A percentile compares a stretch with the other conserved stretches of the same genome.
Evolutionary conservation across 1,140 invertebrate species (phyloP).

Genomic region (Heliconius congener): DNA sequence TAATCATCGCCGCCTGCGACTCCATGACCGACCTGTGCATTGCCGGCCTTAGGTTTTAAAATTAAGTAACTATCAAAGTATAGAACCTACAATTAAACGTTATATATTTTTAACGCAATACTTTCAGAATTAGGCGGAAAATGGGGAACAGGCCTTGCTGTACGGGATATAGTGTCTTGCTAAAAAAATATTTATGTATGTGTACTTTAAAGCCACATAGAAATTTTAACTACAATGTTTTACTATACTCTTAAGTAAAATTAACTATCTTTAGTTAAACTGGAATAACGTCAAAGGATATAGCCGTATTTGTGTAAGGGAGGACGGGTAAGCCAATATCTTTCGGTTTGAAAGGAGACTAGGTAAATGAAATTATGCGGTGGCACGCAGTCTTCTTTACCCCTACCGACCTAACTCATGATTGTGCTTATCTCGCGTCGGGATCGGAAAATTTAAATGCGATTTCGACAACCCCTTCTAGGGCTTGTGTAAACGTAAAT

Average conservation of each 20-base stretch:
- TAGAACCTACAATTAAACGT: no score
- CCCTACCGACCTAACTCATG: constrained; percentile 73
- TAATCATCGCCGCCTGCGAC: no score
- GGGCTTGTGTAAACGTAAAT: constrained; percentile 60
- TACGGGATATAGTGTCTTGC: no score
- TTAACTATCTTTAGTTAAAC: background rate
- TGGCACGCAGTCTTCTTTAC: constrained; percentile 71
- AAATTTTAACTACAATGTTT: no score
- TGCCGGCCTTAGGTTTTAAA: no score
- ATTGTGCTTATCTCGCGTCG: constrained; percentile 73
- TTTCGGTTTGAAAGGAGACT: constrained; percentile 55
- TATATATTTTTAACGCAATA: no score
- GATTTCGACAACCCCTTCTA: constrained; percentile 63
- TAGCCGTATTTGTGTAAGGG: constrained; percentile 40
- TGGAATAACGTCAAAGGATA: background rate
- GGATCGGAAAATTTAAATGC: constrained; percentile 74
- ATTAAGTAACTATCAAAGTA: no score
- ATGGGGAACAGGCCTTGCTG: no score
- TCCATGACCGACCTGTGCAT: no score
- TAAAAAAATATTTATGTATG: no score
- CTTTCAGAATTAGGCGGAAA: no score
- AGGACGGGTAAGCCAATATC: constrained; percentile 53
- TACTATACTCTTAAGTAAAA: background rate
- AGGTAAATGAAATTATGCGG: constrained; percentile 73
- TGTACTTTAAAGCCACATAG: no score